These are phyloP conservation scores for Tragelaphus imberbis DNA, from an alignment of 2,113 vertebrate species.

Conservation along the genomic window DNA sequence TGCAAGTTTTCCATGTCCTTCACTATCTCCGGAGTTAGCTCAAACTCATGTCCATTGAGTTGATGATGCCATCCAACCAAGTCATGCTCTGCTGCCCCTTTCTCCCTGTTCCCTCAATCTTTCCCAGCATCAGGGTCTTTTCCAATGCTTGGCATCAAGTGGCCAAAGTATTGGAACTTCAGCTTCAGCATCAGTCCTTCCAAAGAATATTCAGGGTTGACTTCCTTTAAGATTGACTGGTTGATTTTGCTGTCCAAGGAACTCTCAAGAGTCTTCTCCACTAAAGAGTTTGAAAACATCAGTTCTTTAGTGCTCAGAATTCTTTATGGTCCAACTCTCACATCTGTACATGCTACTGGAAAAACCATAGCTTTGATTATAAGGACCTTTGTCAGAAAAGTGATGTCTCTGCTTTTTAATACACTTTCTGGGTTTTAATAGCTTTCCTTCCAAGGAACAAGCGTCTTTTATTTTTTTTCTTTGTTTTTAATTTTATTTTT, in stretches of 20 bases:
- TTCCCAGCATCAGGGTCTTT: background rate
- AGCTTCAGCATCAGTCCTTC: background rate
- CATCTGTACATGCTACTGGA: fast-evolving
- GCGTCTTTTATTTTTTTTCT: background rate
- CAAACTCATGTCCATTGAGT: background rate
- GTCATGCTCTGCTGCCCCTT: background rate
- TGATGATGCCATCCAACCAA: background rate
- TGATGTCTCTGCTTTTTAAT: background rate
- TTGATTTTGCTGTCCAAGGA: background rate
- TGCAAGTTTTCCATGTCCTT: background rate
- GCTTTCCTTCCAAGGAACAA: background rate
- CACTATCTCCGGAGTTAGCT: background rate
- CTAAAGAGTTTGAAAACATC: background rate
- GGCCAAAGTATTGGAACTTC: background rate
- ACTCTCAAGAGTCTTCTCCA: background rate
- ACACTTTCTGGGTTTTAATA: background rate
- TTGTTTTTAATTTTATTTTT: no score
- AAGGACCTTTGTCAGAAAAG: background rate
- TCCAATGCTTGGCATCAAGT: background rate
- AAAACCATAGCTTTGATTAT: background rate
- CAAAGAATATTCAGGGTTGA: background rate
- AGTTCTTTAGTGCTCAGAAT: background rate
- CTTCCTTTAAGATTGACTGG: background rate
- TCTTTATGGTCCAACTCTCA: background rate
- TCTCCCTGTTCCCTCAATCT: background rate